Percentiles rank a stretch among this genome's conserved stretches.
phyloP scores from a whole-genome alignment of 2,113 vertebrate genomes.

The Pycnonotus jocosus region DNA sequence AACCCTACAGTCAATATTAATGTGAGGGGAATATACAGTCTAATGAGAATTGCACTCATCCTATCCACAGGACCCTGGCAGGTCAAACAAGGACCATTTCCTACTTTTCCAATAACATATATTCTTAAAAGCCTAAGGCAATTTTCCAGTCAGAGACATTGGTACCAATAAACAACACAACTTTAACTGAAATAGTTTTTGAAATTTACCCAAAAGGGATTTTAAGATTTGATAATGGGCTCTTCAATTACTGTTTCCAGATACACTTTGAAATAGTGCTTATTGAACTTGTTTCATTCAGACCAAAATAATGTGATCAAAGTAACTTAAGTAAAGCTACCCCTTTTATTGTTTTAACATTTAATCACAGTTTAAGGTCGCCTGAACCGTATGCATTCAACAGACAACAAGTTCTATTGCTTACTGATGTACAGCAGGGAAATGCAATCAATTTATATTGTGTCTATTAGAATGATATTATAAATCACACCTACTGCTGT shows the following conservation, averaged over 20 bases:
- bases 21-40: not conserved
- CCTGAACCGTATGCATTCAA: not conserved
- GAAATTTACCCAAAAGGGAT: slow-evolving; percentile 31
- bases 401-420: not conserved
- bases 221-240: not conserved
- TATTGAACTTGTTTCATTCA: not conserved
- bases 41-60: slow-evolving; percentile 26
- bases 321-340: not conserved
- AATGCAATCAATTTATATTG: slow-evolving; percentile 25
- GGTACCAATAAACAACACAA: slow-evolving; percentile 41
- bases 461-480: not conserved
- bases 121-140: slow-evolving; percentile 20
- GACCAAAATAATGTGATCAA: not conserved
- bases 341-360: not conserved
- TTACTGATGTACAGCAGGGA: slow-evolving; percentile 10
- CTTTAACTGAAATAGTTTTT: slow-evolving; percentile 28
- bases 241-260: slow-evolving; percentile 28
- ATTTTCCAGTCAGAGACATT: slow-evolving; percentile 39
- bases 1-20: not conserved
- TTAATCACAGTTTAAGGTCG: not conserved
- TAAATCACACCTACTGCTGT: slow-evolving; percentile 35
- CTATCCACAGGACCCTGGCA: not conserved
- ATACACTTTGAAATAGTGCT: not conserved
- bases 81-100: not conserved
- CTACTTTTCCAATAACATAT: slow-evolving; percentile 1